A percentile compares a stretch with the other conserved stretches of the same genome.
Evolutionary conservation across 2,888 invertebrate species (phyloP).

Genomic region (Onthophagus sagittarius): DNA sequence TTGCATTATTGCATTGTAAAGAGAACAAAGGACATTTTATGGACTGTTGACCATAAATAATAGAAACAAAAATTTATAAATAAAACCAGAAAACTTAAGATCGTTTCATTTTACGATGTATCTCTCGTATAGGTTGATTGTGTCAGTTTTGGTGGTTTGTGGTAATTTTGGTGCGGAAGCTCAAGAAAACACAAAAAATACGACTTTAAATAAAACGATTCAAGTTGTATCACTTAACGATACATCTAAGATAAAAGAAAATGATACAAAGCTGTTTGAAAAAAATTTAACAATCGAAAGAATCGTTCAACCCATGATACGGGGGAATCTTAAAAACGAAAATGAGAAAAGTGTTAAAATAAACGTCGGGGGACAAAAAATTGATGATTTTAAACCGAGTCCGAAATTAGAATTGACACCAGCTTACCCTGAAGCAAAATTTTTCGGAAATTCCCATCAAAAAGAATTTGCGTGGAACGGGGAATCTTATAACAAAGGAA

Average conservation of each 20-base stretch:
- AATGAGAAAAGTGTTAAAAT: not conserved
- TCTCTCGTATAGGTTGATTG: not conserved
- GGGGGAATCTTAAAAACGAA: not conserved
- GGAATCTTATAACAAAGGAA: not conserved
- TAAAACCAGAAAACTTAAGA: not conserved
- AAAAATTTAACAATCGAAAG: conserved; percentile 16
- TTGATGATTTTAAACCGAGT: conserved; percentile 51
- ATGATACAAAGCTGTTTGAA: not conserved
- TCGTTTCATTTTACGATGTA: not conserved
- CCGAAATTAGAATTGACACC: conserved; percentile 51
- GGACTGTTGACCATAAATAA: conserved; percentile 20
- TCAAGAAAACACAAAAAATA: conserved; percentile 8
- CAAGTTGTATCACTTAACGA: not conserved
- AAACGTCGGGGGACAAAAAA: not conserved
- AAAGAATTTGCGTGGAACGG: not conserved
- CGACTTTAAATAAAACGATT: not conserved
- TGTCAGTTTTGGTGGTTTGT: conserved; percentile 1
- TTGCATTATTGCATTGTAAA: conserved; percentile 13
- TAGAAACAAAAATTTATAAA: conserved; percentile 19
- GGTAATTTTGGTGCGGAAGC: not conserved
- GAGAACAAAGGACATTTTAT: conserved; percentile 18
- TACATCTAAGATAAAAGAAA: not conserved
- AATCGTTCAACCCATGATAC: conserved; percentile 12
- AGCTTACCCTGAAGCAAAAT: conserved; percentile 40
- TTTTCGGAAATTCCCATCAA: conserved; percentile 14